Base-by-base conservation (phyloP, 2,888 invertebrate genomes). In the Ectemnius continuus region DNA sequence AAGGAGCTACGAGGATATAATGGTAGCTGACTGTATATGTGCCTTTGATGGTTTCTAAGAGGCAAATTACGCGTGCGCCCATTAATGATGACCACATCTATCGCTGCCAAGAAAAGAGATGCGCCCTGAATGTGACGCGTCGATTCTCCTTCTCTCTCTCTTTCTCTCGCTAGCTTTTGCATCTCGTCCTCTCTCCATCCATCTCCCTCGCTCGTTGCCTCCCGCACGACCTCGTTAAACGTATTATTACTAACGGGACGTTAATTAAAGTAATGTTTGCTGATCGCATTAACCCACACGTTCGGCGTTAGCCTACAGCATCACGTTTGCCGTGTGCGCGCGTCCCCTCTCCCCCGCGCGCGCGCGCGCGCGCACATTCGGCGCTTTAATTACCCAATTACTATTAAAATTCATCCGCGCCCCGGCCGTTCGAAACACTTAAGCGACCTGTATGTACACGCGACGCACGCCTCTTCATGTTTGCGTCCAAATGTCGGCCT, bases 1-100 rank as follows among this genome's bases (percentile, higher is more conserved):
- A 11, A 8, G 36, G 36, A 36, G 36, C 5, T 36, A 36, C 8
- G 36, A 36, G 28, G 46, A 56, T 69, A 73, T 71, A 74, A 80
- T 67, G 74, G 70, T 57, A 13, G 52, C 13, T 8, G 36, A 6
- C 36, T 36, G 36, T 36, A 36, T 36, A 11, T 36, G 36, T 36
- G 69, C 67, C 78, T 76, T 78, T 80, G 75, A 78, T 60, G 65
- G 69, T 48, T 70, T 73, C 64, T 66, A 72, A 76, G 75, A 72
- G 64, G 69, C 60, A 72, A 81, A 80, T 82, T 82, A 68, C 70
- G 71, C 62, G 63, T 62, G 47, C 56, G 66, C 4, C 59, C 66
- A 58, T 80, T 80, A 81, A 68, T 70, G 63, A 77, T 59, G 59
- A 56, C 68, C 68, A n/a, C 73, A 45, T 61, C 52, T 65, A 67